These are phyloP conservation scores for Drosophila affinis DNA, from an alignment of 2,888 invertebrate species.

Conservation along the genomic window DNA sequence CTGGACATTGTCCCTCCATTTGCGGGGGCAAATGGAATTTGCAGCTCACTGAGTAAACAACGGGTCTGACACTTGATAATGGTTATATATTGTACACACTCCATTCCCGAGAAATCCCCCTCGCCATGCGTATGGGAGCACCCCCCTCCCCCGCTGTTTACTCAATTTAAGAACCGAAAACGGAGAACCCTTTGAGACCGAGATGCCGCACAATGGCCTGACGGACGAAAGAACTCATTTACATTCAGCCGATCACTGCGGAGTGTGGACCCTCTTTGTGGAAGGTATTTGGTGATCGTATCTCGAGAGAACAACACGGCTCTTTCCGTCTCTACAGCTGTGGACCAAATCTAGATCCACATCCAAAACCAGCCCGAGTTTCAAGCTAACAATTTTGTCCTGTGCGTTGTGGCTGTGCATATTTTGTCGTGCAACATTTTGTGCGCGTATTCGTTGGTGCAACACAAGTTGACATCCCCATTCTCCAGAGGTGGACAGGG, in stretches of 20 bases:
- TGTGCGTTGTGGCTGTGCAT: too few relatives aligned
- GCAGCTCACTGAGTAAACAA: constrained; percentile 55
- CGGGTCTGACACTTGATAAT: constrained; percentile 66
- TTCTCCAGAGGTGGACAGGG: too few relatives aligned
- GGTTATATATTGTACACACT: constrained; percentile 50
- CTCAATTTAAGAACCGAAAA: neutral
- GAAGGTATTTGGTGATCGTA: neutral
- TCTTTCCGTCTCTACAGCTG: neutral
- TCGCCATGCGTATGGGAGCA: neutral
- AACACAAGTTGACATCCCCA: too few relatives aligned
- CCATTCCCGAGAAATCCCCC: neutral
- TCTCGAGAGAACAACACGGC: neutral
- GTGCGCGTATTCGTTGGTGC: neutral
- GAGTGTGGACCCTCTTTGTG: neutral
- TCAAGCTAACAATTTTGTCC: neutral
- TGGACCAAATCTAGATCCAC: neutral
- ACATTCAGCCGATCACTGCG: neutral
- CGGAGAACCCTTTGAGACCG: neutral
- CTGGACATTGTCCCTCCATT: constrained; percentile 7
- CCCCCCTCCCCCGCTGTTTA: neutral
- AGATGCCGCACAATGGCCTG: neutral
- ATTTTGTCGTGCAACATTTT: too few relatives aligned
- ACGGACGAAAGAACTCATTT: neutral
- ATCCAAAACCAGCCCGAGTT: neutral
- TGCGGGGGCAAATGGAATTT: constrained; percentile 33